Evolutionary conservation across 2,888 invertebrate species (phyloP), one percentile per base, ranked within the genome.

Genomic region (Eumerus sabulonum): DNA sequence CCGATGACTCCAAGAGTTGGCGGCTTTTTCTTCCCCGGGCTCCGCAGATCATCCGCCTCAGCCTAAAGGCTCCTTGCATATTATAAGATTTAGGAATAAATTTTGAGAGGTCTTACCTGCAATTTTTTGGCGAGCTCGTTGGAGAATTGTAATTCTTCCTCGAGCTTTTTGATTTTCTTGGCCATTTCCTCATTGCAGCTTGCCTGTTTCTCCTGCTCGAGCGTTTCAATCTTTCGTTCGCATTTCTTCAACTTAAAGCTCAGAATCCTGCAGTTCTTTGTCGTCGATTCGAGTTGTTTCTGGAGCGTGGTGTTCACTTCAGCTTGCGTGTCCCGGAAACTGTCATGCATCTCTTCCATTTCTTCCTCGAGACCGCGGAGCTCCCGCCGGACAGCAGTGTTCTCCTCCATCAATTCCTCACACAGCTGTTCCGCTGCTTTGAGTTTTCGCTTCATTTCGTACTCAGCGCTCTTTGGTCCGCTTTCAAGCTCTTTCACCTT

Each of bases 261-360:
- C 82, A 99, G 91, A 84, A 99, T 97, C 84, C 99, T 92, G 90
- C 99, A 99, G 90, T 99, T 99, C 88, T 99, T 99, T 54, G 97
- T 97, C 1, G 97, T 96, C 86, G 97, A 96, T 86, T 99, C 99
- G 83, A 99, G 91, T 88, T 98, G 98, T 86, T 97, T 95, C 90
- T 98, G 95, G 56, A 99, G 88, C 62, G 96, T 96, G 1, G 96
- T 94, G 87, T 98, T 98, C 87, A 98, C 99, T 85, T 98, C 97
- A 7, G 96, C 97, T 90, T 99, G 98, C 85, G 98, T 98, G 88
- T 99, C 99, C 91, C 95, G 93, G 88, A 97, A 97, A 87, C 95
- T 96, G 87, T 99, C 99, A 88, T 99, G 98, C 93, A 99, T 94
- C 90, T 99, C 99, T 86, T 99, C 99, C 90, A 99, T 98, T 90